These are phyloP conservation scores for Calcarius lapponicus DNA, from an alignment of 2,797 vertebrate genomes.

Conservation along the genomic window DNA sequence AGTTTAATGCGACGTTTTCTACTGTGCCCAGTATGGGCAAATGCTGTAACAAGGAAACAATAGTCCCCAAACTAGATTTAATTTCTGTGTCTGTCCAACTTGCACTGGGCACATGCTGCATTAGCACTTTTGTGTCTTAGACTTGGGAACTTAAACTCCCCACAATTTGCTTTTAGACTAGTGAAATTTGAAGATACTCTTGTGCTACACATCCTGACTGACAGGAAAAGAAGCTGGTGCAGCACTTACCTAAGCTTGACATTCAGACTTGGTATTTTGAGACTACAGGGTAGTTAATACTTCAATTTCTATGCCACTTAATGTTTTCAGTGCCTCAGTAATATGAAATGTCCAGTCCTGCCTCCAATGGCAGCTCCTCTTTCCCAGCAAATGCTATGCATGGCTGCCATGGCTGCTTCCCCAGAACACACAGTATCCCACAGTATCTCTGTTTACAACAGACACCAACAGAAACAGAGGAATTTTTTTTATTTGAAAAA, in stretches of 20 bases:
- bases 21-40: not conserved
- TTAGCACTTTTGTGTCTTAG: not conserved
- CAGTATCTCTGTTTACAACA: not conserved
- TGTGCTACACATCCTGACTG: not conserved
- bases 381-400: not conserved
- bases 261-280: not conserved
- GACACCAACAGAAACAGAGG: not conserved
- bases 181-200: not conserved
- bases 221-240: not conserved
- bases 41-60: not conserved
- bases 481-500: not conserved
- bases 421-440: not conserved
- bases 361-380: not conserved
- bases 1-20: not conserved
- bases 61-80: not conserved
- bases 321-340: not conserved
- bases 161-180: not conserved
- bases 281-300: not conserved
- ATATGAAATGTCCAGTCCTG: not conserved
- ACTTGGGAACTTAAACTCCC: not conserved
- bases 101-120: not conserved
- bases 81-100: not conserved
- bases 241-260: not conserved
- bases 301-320: not conserved
- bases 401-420: accelerated